A percentile compares a stretch with the other conserved stretches of the same genome.
Evolutionary conservation across 2,797 vertebrate genomes (phyloP).

Genomic region (Chloroceryle amazona): DNA sequence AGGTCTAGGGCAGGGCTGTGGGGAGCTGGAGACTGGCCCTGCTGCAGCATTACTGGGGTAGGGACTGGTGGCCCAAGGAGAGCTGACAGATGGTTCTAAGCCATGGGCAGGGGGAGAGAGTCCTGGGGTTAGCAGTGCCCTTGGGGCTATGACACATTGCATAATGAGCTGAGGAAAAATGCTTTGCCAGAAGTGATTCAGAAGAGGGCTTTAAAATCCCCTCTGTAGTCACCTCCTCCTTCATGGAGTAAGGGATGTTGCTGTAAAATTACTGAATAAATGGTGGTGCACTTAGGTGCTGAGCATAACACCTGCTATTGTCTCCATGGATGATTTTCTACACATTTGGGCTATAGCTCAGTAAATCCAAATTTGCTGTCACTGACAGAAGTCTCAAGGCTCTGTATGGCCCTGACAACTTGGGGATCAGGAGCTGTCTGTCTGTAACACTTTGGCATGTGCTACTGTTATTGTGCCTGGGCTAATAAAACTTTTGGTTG

Average conservation of each 20-base stretch:
- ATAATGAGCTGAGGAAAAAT: neutral
- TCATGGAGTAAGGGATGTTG: neutral
- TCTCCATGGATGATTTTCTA: neutral
- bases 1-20: accelerated
- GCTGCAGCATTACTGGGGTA: accelerated
- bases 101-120: accelerated
- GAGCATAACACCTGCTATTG: neutral
- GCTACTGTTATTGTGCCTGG: neutral
- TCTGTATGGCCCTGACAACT: neutral
- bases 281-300: neutral
- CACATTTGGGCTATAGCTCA: neutral
- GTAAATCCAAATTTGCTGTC: neutral
- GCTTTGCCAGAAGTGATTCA: neutral
- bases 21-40: neutral
- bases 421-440: neutral
- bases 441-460: neutral
- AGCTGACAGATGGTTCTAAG: neutral
- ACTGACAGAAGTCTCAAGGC: neutral
- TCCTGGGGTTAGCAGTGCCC: neutral
- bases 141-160: accelerated
- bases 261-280: neutral
- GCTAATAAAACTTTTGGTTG: neutral
- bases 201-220: neutral
- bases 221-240: neutral
- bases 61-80: accelerated